Conservation (phyloP, 2,888 invertebrate genomes). For the Chorisops tibialis region DNA sequence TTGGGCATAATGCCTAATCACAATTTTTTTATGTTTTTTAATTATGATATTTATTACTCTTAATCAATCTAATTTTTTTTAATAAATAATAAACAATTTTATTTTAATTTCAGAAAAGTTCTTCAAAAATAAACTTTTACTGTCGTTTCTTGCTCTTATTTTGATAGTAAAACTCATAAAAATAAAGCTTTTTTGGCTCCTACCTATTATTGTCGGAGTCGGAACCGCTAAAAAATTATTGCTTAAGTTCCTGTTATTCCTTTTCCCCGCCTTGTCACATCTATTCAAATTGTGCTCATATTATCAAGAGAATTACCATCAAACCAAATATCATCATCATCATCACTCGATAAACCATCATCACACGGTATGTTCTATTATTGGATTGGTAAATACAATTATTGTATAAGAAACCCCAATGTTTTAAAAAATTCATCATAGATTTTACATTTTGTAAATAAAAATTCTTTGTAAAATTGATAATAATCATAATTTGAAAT, state of each 20-base stretch:
- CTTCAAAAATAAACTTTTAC: conserved; percentile 68
- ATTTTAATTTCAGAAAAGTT: conserved; percentile 62
- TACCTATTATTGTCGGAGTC: conserved; percentile 74
- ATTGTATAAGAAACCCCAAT: too few species aligned
- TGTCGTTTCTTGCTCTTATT: conserved; percentile 72
- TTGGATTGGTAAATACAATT: too few species aligned
- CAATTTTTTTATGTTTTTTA: too few species aligned
- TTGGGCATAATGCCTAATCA: too few species aligned
- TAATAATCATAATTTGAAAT: too few species aligned
- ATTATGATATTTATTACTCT: too few species aligned
- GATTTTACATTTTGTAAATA: too few species aligned
- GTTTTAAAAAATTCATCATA: too few species aligned
- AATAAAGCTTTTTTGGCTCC: conserved; percentile 73
- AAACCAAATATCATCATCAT: conserved; percentile 76
- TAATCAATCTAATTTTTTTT: conserved; percentile 1
- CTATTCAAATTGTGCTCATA: conserved; percentile 82
- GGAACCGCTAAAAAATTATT: conserved; percentile 81
- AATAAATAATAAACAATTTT: background rate
- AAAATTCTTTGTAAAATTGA: too few species aligned
- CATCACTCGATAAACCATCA: conserved; percentile 78
- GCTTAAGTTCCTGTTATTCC: conserved; percentile 73
- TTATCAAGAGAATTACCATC: conserved; percentile 70
- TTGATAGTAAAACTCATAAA: conserved; percentile 77
- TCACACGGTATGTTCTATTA: conserved; percentile 55
- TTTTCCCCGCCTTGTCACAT: conserved; percentile 78